These are phyloP conservation scores for Gymnoscopelus braueri DNA, from an alignment of 2,797 vertebrate species.

Conservation along the genomic window DNA sequence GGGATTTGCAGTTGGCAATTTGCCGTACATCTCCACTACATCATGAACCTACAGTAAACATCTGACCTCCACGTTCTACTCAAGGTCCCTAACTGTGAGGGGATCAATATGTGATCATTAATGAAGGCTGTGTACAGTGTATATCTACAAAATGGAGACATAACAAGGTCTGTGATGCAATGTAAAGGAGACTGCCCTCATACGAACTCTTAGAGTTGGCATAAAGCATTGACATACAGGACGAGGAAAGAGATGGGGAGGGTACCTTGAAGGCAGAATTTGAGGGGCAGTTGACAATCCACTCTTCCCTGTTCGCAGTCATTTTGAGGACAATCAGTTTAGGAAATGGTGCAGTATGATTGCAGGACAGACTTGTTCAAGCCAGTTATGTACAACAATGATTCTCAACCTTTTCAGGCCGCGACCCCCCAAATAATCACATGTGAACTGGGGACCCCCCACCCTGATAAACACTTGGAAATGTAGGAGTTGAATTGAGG, in stretches of 20 bases:
- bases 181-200: constrained; percentile 41
- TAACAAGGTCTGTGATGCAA: constrained; percentile 27
- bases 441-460: too few species aligned
- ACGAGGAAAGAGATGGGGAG: constrained; percentile 29
- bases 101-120: constrained; percentile 43
- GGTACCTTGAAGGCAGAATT: constrained; percentile 7
- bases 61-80: constrained; percentile 13
- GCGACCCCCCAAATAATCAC: too few species aligned
- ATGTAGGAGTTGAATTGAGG: too few species aligned
- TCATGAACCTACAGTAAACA: background rate
- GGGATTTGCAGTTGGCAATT: background rate
- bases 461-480: too few species aligned
- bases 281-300: constrained; percentile 35
- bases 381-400: background rate
- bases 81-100: constrained; percentile 18
- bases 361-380: background rate
- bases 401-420: too few species aligned
- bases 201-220: constrained; percentile 38
- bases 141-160: background rate
- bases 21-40: constrained; percentile 40
- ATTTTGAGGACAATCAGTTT: constrained; percentile 59
- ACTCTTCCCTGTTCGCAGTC: constrained; percentile 27
- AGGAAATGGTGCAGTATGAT: constrained; percentile 33
- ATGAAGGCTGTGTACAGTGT: constrained; percentile 2
- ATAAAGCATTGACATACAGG: constrained; percentile 44